phyloP scores from a whole-genome alignment of 2,888 invertebrate species.

The Scaptomyza tumidula region DNA sequence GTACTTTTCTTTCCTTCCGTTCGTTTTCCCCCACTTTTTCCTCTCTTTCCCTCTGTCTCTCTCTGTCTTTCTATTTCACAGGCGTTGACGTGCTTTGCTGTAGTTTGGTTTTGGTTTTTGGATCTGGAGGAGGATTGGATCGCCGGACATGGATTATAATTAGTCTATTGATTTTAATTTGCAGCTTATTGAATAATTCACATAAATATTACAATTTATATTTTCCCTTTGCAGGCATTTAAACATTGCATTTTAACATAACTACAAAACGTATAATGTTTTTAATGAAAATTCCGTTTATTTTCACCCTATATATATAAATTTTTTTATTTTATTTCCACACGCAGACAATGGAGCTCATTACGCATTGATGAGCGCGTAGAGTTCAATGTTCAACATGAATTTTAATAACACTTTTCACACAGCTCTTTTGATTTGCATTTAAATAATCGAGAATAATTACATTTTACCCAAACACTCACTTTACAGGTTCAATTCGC shows the following conservation, averaged over 20 bases:
- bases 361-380: slow-evolving; percentile 66
- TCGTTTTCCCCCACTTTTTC: slow-evolving; percentile 1
- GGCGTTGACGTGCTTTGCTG: slow-evolving; percentile 66
- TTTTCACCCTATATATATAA: not conserved
- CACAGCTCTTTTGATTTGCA: slow-evolving; percentile 51
- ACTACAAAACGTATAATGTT: slow-evolving; percentile 17
- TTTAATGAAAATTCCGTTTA: slow-evolving; percentile 25
- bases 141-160: slow-evolving; percentile 52
- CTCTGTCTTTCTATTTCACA: slow-evolving; percentile 44
- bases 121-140: slow-evolving; percentile 43
- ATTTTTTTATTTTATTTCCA: slow-evolving; percentile 11
- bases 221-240: slow-evolving; percentile 37
- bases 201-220: slow-evolving; percentile 43
- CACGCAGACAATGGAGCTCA: slow-evolving; percentile 36
- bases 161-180: slow-evolving; percentile 69
- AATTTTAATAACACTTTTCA: slow-evolving; percentile 18
- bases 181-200: slow-evolving; percentile 62
- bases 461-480: slow-evolving; percentile 31
- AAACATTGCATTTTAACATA: slow-evolving; percentile 43
- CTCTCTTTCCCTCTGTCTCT: slow-evolving; percentile 20
- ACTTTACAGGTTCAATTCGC: slow-evolving; percentile 28
- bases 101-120: slow-evolving; percentile 73
- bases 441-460: slow-evolving; percentile 59
- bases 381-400: slow-evolving; percentile 15
- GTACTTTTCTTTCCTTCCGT: not conserved